phyloP scores from a whole-genome alignment of 2,888 invertebrate genomes.

The Zygogramma bicolorata region DNA sequence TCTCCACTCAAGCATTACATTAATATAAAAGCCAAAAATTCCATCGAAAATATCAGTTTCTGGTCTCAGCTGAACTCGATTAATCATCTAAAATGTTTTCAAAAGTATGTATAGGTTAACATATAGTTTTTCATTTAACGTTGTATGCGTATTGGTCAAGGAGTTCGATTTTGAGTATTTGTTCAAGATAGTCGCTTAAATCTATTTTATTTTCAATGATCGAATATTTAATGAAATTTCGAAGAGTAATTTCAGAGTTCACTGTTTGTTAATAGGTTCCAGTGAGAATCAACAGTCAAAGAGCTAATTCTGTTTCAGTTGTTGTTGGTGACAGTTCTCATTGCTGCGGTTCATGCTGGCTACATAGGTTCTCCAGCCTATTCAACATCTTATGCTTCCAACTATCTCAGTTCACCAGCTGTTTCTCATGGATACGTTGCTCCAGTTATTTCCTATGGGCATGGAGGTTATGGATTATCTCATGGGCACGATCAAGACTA shows the following conservation, averaged over 20 bases:
- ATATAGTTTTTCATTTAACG: too few relatives aligned
- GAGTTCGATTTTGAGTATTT: not conserved
- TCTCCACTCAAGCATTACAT: conserved; percentile 38
- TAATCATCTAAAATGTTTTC: conserved; percentile 33
- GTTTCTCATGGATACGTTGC: conserved; percentile 7
- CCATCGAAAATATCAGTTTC: conserved; percentile 32
- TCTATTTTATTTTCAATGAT: too few relatives aligned
- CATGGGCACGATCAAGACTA: conserved; percentile 13
- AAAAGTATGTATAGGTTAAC: conserved; percentile 42
- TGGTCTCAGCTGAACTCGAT: conserved; percentile 23
- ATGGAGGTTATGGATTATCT: not conserved
- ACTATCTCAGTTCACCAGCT: not conserved
- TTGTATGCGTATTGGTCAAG: not conserved
- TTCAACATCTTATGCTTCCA: conserved; percentile 24
- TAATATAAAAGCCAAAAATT: conserved; percentile 42
- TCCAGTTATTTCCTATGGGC: conserved; percentile 15
- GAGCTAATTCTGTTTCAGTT: conserved; percentile 32
- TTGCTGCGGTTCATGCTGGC: conserved; percentile 40
- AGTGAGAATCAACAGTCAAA: not conserved
- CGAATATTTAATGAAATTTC: too few relatives aligned
- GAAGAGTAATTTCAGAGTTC: too few relatives aligned
- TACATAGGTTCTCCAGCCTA: conserved; percentile 24
- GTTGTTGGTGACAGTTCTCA: conserved; percentile 33
- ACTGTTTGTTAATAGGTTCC: not conserved
- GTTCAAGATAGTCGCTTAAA: too few relatives aligned